These are phyloP conservation scores for Drosophila limbata DNA, from an alignment of 2,888 invertebrate genomes.

Conservation along the genomic window DNA sequence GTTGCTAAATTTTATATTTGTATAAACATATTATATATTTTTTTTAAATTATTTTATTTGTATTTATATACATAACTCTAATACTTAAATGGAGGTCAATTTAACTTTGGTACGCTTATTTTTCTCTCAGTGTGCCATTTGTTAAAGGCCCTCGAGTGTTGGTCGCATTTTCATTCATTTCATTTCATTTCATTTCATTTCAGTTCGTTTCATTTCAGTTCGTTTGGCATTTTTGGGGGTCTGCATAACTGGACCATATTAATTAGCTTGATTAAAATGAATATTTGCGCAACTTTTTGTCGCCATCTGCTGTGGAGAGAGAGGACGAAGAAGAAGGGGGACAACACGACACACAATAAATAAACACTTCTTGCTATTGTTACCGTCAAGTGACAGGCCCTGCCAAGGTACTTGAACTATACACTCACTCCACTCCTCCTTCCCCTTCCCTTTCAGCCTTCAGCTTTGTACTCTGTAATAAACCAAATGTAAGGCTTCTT, in stretches of 20 bases:
- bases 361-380: constrained; percentile 71
- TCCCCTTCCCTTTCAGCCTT: not conserved
- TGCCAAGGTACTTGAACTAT: constrained; percentile 51
- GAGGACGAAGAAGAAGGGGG: not conserved
- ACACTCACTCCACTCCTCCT: not conserved
- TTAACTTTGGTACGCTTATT: not conserved
- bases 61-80: not conserved
- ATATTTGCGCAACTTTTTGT: constrained; percentile 66
- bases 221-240: constrained; percentile 30
- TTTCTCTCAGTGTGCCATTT: constrained; percentile 18
- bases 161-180: constrained; percentile 39
- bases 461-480: constrained; percentile 47
- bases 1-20: too few species aligned
- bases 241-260: constrained; percentile 71
- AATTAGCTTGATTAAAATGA: constrained; percentile 80
- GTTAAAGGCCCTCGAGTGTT: constrained; percentile 20
- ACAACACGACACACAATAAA: constrained; percentile 59
- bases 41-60: too few species aligned
- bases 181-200: constrained; percentile 17
- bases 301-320: constrained; percentile 44
- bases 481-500: constrained; percentile 71
- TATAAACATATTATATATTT: too few species aligned
- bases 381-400: constrained; percentile 51
- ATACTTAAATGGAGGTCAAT: not conserved
- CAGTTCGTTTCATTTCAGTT: constrained; percentile 23